Conservation (phyloP, 2,113 vertebrate species). For the Cyanocitta stelleri region DNA sequence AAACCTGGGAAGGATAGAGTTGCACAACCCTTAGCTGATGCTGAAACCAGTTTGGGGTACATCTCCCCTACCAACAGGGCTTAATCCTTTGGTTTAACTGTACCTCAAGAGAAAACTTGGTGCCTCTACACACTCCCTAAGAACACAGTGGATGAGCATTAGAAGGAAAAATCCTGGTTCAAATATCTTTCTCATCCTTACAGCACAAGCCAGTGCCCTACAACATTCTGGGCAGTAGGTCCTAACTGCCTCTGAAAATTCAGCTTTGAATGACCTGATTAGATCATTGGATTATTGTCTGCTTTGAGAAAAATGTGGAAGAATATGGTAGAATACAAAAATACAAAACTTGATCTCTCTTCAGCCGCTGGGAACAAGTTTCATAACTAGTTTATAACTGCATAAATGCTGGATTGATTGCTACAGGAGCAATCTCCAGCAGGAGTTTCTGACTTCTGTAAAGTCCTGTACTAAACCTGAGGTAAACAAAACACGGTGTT, state of each 20-base stretch:
- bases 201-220: not conserved
- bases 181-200: not conserved
- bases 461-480: not conserved
- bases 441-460: not conserved
- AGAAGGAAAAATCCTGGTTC: not conserved
- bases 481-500: not conserved
- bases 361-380: not conserved
- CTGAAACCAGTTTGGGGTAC: not conserved
- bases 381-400: not conserved
- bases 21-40: not conserved
- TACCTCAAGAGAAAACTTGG: not conserved
- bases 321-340: not conserved
- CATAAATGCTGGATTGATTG: not conserved
- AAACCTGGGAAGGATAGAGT: not conserved
- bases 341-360: not conserved
- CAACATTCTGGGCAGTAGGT: not conserved
- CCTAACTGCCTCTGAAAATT: not conserved
- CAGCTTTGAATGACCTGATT: not conserved
- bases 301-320: not conserved
- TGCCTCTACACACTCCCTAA: rapidly evolving
- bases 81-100: not conserved
- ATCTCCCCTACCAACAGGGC: not conserved
- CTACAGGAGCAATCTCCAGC: not conserved
- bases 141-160: not conserved
- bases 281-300: not conserved